Base-by-base conservation (phyloP, 2,113 vertebrate species). In the Actinemys pallida region DNA sequence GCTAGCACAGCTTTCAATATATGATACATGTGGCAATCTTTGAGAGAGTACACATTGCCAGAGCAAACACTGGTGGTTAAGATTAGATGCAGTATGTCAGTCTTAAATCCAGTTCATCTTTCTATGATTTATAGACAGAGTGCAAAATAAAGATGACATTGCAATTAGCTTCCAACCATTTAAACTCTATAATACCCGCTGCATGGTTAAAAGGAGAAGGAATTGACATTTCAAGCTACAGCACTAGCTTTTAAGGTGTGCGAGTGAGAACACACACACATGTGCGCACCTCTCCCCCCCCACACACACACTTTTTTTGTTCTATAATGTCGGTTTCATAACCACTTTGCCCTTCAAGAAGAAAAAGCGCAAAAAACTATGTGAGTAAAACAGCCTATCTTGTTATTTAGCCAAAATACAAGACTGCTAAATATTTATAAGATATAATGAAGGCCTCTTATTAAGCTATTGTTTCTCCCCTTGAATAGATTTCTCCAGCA, bases 401-500 rank as follows among this genome's bases (percentile, higher is more conserved):
- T 85, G 88, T 88, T 95, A 85, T 92, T 93, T 93, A 95, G 89
- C 90, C 91, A 88, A 94, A 94, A 90, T 94, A 91, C 83, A 87
- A 47, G 53, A 89, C 69, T 87, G 85, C 62, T 94, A 96, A 95
- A 94, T 96, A 96, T 93, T 95, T 96, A 88, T 62, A 79, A 79
- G 59, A 90, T 57, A 91, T 94, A 79, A 94, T 59, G 25, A 97
- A 93, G 49, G 82, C 53, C 76, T 94, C 84, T 52, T 96, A 78
- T 81, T 86, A 90, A 97, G 80, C 90, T 96, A 97, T 84, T 95
- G 88, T 92, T 96, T 90, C 90, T 93, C 92, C 84, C 87, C 83
- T 89, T 93, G 89, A 87, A 94, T 87, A 89, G 91, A 95, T 93
- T 92, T 87, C 96, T 97, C 92, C 86, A 96, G 90, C 50, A 90